Evolutionary conservation across 2,888 invertebrate genomes (phyloP), one percentile per base, ranked within the genome.

Genomic region (Tinea trinotella): DNA sequence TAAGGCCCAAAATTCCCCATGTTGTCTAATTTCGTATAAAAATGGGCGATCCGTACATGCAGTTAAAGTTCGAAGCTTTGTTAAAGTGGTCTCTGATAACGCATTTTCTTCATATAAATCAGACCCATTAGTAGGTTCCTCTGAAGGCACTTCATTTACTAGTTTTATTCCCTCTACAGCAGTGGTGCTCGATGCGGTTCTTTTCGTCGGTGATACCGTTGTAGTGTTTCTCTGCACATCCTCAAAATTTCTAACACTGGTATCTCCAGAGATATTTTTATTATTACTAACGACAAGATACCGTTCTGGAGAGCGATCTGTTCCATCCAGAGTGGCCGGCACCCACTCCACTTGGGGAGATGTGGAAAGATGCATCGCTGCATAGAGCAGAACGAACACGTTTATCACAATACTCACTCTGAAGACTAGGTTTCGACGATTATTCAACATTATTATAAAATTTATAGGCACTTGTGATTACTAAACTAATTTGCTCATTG

Each of bases 1-100:
- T 57, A 96, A 84, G 62, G 96, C 95, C 95, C 95, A 96, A 74
- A 92, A 96, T 65, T 93, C 92, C 15, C 93, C 93, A 1, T 93
- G 89, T 67, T 93, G 93, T 55, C 89, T 78, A 44, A 89, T 91
- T 62, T 88, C 84, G 7, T 90, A 86, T 55, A 79, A 70, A 61
- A 86, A 88, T 24, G 88, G 87, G 60, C 85, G 90, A 61, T 93
- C 91, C 64, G 88, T 87, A 73, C 93, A 93, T 54, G 77, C 86
- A 52, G 92, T 76, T 48, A 88, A 66, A 55, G 80, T 72, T 56
- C 84, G 76, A 56, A 89, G 74, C 30, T 71, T 64, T 7, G 65
- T 57, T 18, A 86, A 62, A 2, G 86, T 82, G 15, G 74, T 58
- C 2, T 76, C 78, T n/a, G 75, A 75, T 55, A 80, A 63, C 6